A percentile compares a stretch with the other conserved stretches of the same genome.
Evolutionary conservation across 2,888 invertebrate species (phyloP).

Genomic region (Aphrophora alni): DNA sequence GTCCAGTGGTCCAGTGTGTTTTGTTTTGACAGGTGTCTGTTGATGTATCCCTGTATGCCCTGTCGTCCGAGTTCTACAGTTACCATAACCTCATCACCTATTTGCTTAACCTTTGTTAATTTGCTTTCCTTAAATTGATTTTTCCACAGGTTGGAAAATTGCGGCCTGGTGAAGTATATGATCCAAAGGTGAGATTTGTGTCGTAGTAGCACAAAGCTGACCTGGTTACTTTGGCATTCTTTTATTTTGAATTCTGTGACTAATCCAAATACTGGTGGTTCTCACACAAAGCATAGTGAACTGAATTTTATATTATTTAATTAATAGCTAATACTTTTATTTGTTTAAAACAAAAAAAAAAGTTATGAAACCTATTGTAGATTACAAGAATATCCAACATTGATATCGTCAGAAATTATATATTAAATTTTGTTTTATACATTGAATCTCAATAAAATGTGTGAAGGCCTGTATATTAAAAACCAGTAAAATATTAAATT

Average conservation of each 20-base stretch:
- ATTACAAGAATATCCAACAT: too few species aligned
- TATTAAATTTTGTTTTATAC: too few species aligned
- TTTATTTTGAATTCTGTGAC: slow-evolving; percentile 54
- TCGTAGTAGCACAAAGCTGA: slow-evolving; percentile 62
- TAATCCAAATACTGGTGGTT: slow-evolving; percentile 23
- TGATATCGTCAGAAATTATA: too few species aligned
- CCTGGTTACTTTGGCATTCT: slow-evolving; percentile 56
- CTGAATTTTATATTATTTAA: slow-evolving; percentile 20
- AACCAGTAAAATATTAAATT: too few species aligned
- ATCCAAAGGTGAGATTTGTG: slow-evolving; percentile 73
- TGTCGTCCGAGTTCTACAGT: neutral
- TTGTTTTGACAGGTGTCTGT: slow-evolving; percentile 17
- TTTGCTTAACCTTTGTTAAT: slow-evolving; percentile 46
- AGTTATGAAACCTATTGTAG: too few species aligned
- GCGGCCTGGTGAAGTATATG: slow-evolving; percentile 79
- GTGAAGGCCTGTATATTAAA: too few species aligned
- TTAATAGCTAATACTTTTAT: too few species aligned
- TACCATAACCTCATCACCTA: slow-evolving; percentile 20
- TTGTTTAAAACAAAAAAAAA: too few species aligned
- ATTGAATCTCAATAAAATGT: too few species aligned
- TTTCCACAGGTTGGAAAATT: slow-evolving; percentile 74
- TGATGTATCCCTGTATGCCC: slow-evolving; percentile 35
- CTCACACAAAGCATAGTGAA: slow-evolving; percentile 26
- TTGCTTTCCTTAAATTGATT: slow-evolving; percentile 53
- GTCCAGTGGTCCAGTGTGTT: slow-evolving; percentile 26